Evolutionary conservation across 2,797 vertebrate genomes (phyloP).

Genomic region (Bradypodion ventrale): DNA sequence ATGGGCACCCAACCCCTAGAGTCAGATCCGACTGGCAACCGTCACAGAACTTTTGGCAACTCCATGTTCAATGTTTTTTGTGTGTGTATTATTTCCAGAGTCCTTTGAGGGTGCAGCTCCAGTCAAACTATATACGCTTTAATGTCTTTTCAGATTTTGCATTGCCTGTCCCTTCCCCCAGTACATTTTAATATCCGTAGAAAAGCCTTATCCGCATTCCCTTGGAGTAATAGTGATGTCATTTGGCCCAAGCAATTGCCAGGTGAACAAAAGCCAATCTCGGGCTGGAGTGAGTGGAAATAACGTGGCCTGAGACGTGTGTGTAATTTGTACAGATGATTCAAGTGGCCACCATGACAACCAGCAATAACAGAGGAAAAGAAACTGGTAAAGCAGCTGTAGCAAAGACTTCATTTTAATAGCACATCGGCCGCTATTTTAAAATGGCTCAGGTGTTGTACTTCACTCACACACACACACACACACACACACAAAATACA

Average conservation of each 20-base stretch:
- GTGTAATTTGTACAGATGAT: slow-evolving; percentile 68
- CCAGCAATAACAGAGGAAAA: slow-evolving; percentile 69
- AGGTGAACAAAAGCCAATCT: slow-evolving; percentile 65
- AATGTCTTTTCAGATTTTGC: too few relatives aligned
- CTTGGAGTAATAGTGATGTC: slow-evolving; percentile 15
- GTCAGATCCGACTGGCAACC: background rate
- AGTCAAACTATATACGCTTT: background rate
- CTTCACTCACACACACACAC: too few relatives aligned
- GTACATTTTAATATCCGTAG: background rate
- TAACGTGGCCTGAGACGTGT: slow-evolving; percentile 57
- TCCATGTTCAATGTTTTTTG: too few relatives aligned
- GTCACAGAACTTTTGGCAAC: too few relatives aligned
- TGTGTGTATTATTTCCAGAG: too few relatives aligned
- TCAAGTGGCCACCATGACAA: slow-evolving; percentile 68
- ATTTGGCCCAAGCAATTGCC: slow-evolving; percentile 51
- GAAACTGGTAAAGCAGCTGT: slow-evolving; percentile 62
- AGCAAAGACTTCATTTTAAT: slow-evolving; percentile 51
- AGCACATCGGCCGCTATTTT: slow-evolving; percentile 38
- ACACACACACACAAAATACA: too few relatives aligned
- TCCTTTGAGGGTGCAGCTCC: too few relatives aligned
- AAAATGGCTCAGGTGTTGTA: slow-evolving; percentile 63
- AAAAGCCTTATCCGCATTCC: background rate
- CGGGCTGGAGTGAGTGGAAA: slow-evolving; percentile 57
- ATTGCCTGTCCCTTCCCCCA: background rate
- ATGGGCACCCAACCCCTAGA: too few relatives aligned